Percentiles rank a stretch among this genome's conserved stretches.
These are phyloP conservation scores for Chrysaora quinquecirrha DNA, from an alignment of 30 jellyfish, hydroid and myxozoan genomes.

Conservation along the genomic window DNA sequence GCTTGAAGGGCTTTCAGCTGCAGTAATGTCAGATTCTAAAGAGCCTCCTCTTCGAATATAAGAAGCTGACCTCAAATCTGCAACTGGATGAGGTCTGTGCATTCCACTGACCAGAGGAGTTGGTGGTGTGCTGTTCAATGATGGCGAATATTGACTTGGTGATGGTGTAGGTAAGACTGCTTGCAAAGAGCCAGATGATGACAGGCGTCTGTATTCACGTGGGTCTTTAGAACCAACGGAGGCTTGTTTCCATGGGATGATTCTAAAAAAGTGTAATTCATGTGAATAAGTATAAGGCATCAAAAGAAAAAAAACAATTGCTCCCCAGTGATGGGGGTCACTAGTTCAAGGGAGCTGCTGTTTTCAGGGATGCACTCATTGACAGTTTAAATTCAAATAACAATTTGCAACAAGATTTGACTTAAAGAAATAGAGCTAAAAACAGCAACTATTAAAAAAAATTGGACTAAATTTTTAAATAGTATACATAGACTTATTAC, in stretches of 20 bases:
- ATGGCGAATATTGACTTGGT: slow-evolving; percentile 74
- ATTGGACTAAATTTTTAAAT: too few species aligned
- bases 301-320: too few species aligned
- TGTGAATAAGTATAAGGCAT: too few species aligned
- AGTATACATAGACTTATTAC: too few species aligned
- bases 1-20: slow-evolving; percentile 83
- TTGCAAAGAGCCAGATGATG: slow-evolving; percentile 34
- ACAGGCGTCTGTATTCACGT: slow-evolving; percentile 57
- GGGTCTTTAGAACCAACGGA: slow-evolving; percentile 59
- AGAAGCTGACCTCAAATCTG: slow-evolving; percentile 32
- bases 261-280: slow-evolving; percentile 19
- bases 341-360: too few species aligned
- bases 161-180: slow-evolving; percentile 80
- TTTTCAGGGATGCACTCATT: too few species aligned
- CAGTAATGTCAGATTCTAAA: slow-evolving; percentile 19
- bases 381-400: too few species aligned
- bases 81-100: slow-evolving; percentile 79
- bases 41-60: slow-evolving; percentile 33
- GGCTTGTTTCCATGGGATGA: background rate
- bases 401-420: too few species aligned
- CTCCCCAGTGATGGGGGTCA: too few species aligned
- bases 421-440: too few species aligned
- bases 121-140: slow-evolving; percentile 86
- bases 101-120: slow-evolving; percentile 55
- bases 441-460: too few species aligned